Evolutionary conservation across 2,113 vertebrate genomes (phyloP), one percentile per base, ranked within the genome.

Genomic region (Salminus brasiliensis): DNA sequence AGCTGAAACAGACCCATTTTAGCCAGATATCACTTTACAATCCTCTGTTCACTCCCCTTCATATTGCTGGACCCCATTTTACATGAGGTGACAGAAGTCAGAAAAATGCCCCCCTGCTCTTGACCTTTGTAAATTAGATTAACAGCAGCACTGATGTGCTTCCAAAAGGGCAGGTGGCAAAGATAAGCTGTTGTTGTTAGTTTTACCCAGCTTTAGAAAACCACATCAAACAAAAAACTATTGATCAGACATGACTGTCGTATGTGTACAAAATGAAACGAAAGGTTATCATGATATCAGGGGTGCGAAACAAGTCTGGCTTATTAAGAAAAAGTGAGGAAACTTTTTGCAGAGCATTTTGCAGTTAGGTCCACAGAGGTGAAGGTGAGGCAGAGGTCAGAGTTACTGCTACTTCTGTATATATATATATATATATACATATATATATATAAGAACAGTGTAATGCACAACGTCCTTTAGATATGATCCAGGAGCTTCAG

Each of bases 51-150:
- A 84, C 85, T 85, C 86, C 77, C 2, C 23, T 16, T 43, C 13
- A 12, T 76, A 43, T 63, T 36, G 59, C 52, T 30, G 4, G 2
- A 57, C n/a, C 32, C 45, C 29, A n/a, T 75, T 49, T 39, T 55
- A 53, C 60, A 52, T n/a, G 52, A 57, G 59, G 57, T 79, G 39
- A 66, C 68, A 36, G 29, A 36, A 73, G 71, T 70, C 93, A 93
- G 76, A 89, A 2, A 91, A 94, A 91, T 93, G 91, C 68, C 83
- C 89, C 92, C 78, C 92, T 82, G 76, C 91, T 93, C 87, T 84
- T 96, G 96, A 97, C 96, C 96, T 98, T 98, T 97, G 94, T 94
- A 96, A 95, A 95, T 93, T 90, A 90, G 90, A 90, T 93, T 93
- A 89, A 92, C 92, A 93, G 92, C 88, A 89, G 85, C 89, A 89